Evolutionary conservation across 35 echinoderm and acorn worm genomes (phyloP).

Genomic region (Patiria miniata): DNA sequence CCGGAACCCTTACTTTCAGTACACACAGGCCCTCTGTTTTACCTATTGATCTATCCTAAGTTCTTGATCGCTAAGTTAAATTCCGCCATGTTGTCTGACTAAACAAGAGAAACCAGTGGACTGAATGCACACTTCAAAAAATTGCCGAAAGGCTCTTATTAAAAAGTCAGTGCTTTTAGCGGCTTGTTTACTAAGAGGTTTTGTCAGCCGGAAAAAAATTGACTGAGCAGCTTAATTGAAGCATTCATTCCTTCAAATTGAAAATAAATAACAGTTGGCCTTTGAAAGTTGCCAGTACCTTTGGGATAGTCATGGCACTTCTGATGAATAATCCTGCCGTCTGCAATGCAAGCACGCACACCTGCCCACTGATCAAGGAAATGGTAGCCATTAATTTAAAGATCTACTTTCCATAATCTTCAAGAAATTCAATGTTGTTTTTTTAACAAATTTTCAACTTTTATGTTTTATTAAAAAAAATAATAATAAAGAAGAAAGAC

Average conservation of each 20-base stretch:
- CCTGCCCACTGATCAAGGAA: background rate
- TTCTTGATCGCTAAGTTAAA: background rate
- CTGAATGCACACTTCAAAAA: background rate
- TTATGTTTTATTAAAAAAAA: no score
- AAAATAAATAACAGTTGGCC: conserved; percentile 13
- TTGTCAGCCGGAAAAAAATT: background rate
- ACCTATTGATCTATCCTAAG: background rate
- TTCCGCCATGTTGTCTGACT: conserved; percentile 5
- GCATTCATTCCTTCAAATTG: conserved; percentile 9
- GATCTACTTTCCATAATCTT: no score
- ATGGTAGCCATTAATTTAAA: background rate
- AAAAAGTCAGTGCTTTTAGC: conserved; percentile 6
- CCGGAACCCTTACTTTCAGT: background rate
- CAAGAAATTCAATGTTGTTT: no score
- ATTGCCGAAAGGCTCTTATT: background rate
- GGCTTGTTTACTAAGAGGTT: background rate
- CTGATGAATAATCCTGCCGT: background rate
- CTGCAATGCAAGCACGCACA: background rate
- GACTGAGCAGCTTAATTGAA: background rate
- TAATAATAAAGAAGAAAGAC: no score
- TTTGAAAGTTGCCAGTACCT: conserved; percentile 6
- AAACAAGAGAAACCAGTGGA: background rate
- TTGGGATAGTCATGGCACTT: background rate
- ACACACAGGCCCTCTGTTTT: background rate
- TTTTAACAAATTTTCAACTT: no score